Evolutionary conservation across 1,140 invertebrate species (phyloP).

Genomic region (Anadara kagoshimensis): DNA sequence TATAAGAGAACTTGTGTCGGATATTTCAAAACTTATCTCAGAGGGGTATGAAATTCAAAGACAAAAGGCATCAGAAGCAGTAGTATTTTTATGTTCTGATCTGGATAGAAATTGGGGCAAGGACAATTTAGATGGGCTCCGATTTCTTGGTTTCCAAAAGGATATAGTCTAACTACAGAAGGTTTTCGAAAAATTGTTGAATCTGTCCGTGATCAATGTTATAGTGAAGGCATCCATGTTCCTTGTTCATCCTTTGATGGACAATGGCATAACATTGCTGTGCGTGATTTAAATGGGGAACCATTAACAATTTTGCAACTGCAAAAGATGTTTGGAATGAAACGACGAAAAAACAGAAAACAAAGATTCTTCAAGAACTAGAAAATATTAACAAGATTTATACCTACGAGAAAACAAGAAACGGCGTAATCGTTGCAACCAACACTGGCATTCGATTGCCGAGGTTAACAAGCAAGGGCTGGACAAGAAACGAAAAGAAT

Average conservation of each 20-base stretch:
- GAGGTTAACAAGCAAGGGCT: too few relatives aligned
- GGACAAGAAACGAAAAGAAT: too few relatives aligned
- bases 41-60: slow-evolving; percentile 10
- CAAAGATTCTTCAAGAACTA: too few relatives aligned
- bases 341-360: too few relatives aligned
- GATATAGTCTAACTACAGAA: slow-evolving; percentile 2
- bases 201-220: background rate
- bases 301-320: slow-evolving; percentile 15
- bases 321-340: background rate
- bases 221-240: slow-evolving; percentile 15
- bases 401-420: too few relatives aligned
- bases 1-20: too few relatives aligned
- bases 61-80: slow-evolving; percentile 16
- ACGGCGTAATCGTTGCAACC: too few relatives aligned
- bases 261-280: slow-evolving; percentile 18
- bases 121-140: too few relatives aligned
- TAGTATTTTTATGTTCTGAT: slow-evolving; percentile 12
- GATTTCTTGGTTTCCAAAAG: slow-evolving; percentile 22
- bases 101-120: slow-evolving; percentile 3
- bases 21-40: too few relatives aligned
- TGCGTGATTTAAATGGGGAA: background rate
- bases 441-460: too few relatives aligned
- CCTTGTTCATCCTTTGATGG: slow-evolving; percentile 15
- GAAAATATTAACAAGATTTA: too few relatives aligned
- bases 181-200: slow-evolving; percentile 4